Evolutionary conservation across 2,888 invertebrate genomes (phyloP).

Genomic region (Standfussiana lucernea): DNA sequence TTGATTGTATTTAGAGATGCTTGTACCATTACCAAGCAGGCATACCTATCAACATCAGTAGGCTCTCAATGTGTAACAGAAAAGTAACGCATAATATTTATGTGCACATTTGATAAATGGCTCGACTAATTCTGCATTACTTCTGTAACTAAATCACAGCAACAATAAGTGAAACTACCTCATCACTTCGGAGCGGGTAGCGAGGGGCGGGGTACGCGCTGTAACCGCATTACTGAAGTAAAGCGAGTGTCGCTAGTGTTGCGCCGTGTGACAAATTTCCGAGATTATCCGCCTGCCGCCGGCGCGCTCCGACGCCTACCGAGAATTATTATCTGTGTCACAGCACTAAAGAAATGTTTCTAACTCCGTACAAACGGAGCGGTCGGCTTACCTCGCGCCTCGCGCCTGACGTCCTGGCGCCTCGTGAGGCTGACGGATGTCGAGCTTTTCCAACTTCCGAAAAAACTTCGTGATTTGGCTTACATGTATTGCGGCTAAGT

Average conservation of each 20-base stretch:
- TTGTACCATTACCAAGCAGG: neutral
- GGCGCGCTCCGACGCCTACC: constrained; percentile 27
- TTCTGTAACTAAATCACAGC: constrained; percentile 9
- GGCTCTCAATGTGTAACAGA: neutral
- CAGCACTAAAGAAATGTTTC: constrained; percentile 33
- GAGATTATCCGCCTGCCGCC: constrained; percentile 40
- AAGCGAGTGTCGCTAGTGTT: constrained; percentile 32
- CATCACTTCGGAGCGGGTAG: neutral
- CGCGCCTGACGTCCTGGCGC: neutral
- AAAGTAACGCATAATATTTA: neutral
- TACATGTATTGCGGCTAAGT: neutral
- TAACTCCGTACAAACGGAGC: constrained; percentile 37
- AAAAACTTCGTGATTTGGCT: constrained; percentile 22
- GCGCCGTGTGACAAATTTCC: constrained; percentile 49
- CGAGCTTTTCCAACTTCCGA: constrained; percentile 4
- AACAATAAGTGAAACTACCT: constrained; percentile 15
- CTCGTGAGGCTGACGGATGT: constrained; percentile 4
- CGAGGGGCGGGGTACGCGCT: neutral
- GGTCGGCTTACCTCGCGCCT: constrained; percentile 31
- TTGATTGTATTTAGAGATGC: neutral
- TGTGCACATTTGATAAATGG: neutral
- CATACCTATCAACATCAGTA: neutral
- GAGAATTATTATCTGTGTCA: constrained; percentile 47
- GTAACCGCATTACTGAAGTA: constrained; percentile 7
- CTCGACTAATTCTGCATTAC: neutral